These are phyloP conservation scores for Drosophila siamana DNA, from an alignment of 2,888 invertebrate species.

Conservation along the genomic window DNA sequence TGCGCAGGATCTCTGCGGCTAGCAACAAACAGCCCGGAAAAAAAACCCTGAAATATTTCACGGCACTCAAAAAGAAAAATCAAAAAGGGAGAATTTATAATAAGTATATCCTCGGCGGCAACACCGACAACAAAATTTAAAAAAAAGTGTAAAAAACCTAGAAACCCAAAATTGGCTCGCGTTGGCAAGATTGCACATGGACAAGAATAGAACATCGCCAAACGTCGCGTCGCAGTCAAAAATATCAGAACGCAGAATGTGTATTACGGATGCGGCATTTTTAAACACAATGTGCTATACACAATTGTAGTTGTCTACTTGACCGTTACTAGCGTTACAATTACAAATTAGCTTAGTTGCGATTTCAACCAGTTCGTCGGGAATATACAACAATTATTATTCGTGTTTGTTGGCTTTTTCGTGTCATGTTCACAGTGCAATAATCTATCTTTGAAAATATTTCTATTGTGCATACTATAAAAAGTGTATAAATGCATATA, in stretches of 20 bases:
- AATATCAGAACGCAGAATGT: conserved; percentile 38
- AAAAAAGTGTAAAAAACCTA: background rate
- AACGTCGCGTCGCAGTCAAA: conserved; percentile 9
- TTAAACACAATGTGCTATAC: background rate
- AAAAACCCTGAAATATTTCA: conserved; percentile 76
- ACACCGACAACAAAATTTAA: conserved; percentile 25
- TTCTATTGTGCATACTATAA: too few species aligned
- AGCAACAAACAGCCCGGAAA: conserved; percentile 76
- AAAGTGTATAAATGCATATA: too few species aligned
- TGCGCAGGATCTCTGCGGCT: conserved; percentile 79
- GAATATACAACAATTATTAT: background rate
- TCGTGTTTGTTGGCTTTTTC: background rate
- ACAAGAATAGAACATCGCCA: conserved; percentile 35
- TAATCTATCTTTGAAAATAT: background rate
- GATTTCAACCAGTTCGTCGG: background rate
- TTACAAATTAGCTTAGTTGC: conserved; percentile 20
- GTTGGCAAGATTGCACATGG: conserved; percentile 19
- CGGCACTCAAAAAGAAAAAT: conserved; percentile 53
- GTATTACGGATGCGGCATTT: conserved; percentile 34
- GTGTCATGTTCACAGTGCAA: background rate
- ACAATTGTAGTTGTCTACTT: too few species aligned
- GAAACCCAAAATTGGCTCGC: conserved; percentile 32
- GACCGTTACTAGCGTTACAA: conserved; percentile 24
- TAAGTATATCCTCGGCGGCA: conserved; percentile 53
- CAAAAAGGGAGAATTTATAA: conserved; percentile 41